Conservation (phyloP, 2,113 vertebrate species). For the Dasyornis broadbenti region DNA sequence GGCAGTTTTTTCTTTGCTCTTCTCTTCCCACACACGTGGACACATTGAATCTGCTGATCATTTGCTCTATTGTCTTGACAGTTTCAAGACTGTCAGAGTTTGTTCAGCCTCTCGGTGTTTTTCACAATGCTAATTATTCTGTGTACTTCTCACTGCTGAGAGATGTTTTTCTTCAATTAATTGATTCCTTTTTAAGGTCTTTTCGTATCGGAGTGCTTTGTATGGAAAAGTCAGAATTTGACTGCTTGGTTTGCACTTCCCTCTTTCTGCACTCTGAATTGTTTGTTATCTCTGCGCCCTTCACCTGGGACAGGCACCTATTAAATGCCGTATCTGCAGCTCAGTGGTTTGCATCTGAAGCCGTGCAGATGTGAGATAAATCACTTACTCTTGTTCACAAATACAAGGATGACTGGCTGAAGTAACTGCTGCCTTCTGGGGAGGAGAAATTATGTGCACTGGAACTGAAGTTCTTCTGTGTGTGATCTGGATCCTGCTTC, state of each 20-base stretch:
- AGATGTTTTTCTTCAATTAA: not conserved
- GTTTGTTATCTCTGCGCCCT: not conserved
- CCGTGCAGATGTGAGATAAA: not conserved
- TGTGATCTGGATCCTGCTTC: not conserved
- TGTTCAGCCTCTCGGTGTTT: not conserved
- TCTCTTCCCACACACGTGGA: not conserved
- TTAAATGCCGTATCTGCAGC: accelerated
- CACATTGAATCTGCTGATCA: not conserved
- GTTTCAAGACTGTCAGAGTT: not conserved
- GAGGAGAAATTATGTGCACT: accelerated
- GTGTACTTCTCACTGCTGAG: not conserved
- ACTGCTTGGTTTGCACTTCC: not conserved
- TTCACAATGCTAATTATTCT: not conserved
- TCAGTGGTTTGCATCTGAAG: not conserved
- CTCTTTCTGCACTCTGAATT: not conserved
- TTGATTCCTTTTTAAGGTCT: not conserved
- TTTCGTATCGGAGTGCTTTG: not conserved
- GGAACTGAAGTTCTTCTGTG: accelerated
- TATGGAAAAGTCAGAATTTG: not conserved
- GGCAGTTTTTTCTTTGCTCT: not conserved
- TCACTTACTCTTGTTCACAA: not conserved
- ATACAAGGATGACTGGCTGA: too few relatives aligned
- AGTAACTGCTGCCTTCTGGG: not conserved
- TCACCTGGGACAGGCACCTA: not conserved
- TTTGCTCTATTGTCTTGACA: not conserved